Percentiles rank a stretch among this genome's conserved stretches.
These are phyloP conservation scores for Dendronephthya gigantea DNA, from an alignment of 64 coral and sea anemone genomes.

Conservation along the genomic window DNA sequence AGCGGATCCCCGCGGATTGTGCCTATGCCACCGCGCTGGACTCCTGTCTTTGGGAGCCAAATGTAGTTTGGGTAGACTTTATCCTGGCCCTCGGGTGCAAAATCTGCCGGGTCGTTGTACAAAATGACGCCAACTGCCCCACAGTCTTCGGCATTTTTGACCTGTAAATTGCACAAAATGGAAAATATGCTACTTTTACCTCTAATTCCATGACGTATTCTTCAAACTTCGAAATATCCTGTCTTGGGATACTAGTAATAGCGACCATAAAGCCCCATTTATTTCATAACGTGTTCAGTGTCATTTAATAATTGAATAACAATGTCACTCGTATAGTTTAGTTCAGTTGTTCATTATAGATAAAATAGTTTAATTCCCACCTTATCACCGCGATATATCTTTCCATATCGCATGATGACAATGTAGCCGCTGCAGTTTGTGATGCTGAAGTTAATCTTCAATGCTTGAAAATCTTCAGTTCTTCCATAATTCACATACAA, in stretches of 20 bases:
- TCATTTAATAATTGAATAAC: no score
- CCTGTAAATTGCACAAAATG: background rate
- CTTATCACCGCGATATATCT: conserved; percentile 55
- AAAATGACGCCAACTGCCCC: conserved; percentile 48
- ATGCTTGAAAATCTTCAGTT: background rate
- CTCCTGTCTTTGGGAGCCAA: conserved; percentile 47
- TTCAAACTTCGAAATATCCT: no score
- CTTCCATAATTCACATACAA: conserved; percentile 4
- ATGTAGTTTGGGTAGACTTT: conserved; percentile 44
- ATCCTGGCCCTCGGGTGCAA: conserved; percentile 34
- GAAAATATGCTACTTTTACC: no score
- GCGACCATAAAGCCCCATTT: no score
- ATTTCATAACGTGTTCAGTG: no score
- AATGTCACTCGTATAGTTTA: background rate
- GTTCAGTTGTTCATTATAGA: background rate
- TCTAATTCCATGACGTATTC: no score
- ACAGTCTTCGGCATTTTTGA: conserved; percentile 33
- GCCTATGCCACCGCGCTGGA: conserved; percentile 31
- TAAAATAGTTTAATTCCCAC: background rate
- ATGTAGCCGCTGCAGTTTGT: conserved; percentile 37
- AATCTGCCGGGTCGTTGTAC: conserved; percentile 48
- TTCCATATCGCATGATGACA: conserved; percentile 57
- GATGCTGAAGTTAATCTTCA: background rate
- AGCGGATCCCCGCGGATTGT: conserved; percentile 30
- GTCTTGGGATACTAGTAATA: no score